Percentiles rank a stretch among this genome's conserved stretches.
These are phyloP conservation scores for Lypha dubia DNA, from an alignment of 2,888 invertebrate species.

Conservation along the genomic window DNA sequence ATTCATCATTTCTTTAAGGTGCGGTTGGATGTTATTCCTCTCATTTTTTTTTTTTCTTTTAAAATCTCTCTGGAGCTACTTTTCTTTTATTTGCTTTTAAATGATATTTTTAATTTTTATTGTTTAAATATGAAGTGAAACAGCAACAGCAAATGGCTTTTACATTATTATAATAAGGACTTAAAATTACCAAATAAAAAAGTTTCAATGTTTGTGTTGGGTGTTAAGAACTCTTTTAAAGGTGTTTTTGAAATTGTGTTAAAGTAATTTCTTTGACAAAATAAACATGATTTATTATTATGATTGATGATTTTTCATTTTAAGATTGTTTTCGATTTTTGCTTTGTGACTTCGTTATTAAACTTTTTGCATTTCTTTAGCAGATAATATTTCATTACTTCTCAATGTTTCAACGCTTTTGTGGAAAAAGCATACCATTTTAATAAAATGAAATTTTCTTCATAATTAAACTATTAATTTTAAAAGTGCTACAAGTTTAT, in stretches of 20 bases:
- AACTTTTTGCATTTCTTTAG: no score
- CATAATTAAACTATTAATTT: no score
- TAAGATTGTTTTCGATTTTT: no score
- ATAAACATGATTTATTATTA: not conserved
- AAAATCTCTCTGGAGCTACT: not conserved
- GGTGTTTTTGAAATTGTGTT: not conserved
- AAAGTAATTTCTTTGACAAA: not conserved
- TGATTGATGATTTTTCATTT: not conserved
- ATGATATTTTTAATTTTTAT: slow-evolving; percentile 4
- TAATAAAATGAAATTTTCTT: no score
- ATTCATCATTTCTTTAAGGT: slow-evolving; percentile 60
- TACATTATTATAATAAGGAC: not conserved
- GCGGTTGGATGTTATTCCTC: slow-evolving; percentile 1
- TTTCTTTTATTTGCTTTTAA: not conserved
- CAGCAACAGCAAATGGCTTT: not conserved
- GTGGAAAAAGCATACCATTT: no score
- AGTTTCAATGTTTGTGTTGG: not conserved
- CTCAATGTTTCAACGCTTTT: no score
- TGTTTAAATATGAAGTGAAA: not conserved
- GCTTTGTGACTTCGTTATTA: no score
- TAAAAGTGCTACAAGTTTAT: no score
- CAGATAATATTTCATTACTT: no score
- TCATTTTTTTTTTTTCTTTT: not conserved
- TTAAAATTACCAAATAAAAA: not conserved
- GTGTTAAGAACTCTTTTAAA: not conserved